Evolutionary conservation across 2,797 vertebrate genomes (phyloP), one percentile per base, ranked within the genome.

Genomic region (Vireo griseus): DNA sequence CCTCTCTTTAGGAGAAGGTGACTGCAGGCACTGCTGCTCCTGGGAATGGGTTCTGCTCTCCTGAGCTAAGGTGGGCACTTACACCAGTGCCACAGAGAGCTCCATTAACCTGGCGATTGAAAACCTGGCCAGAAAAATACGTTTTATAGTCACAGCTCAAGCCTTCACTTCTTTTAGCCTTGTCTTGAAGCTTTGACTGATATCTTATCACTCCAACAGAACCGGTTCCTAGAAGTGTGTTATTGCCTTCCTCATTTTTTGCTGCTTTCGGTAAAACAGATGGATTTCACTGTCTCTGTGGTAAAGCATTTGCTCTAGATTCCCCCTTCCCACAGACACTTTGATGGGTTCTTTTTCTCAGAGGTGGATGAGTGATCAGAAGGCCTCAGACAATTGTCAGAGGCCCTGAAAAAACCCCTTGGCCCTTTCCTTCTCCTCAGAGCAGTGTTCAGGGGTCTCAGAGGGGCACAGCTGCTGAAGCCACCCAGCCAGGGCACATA

Each of bases 251-350:
- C 33, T 87, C 21, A 0, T 37, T 73, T 89, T 90, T 84, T 86
- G 44, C 72, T 88, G 80, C 47, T 86, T 81, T 94, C 13, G 11
- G 35, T 86, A 39, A 91, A 93, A 62, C 92, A 95, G 93, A 83
- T 91, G 61, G 73, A 82, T 85, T 88, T 93, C 76, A 75, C 0
- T 76, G 67, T 80, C 79, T 93, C 26, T 45, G 40, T 48, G 37
- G 54, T 83, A 39, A 31, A 89, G 52, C 51, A 35, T 87, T 96
- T 96, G 68, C 77, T 91, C 71, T 50, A 92, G 71, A n/a, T 91
- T 95, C 37, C 48, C 33, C 16, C 22, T 74, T 61, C 42, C 26
- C 21, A 29, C 65, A 44, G 20, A 14, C n/a, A 29, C 48, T 77
- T 87, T 69, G 48, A 40, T 3, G 7, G 48, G 33, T 75, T 84